phyloP scores from a whole-genome alignment of 2,113 vertebrate species.

The Microcebus ravelobensis region DNA sequence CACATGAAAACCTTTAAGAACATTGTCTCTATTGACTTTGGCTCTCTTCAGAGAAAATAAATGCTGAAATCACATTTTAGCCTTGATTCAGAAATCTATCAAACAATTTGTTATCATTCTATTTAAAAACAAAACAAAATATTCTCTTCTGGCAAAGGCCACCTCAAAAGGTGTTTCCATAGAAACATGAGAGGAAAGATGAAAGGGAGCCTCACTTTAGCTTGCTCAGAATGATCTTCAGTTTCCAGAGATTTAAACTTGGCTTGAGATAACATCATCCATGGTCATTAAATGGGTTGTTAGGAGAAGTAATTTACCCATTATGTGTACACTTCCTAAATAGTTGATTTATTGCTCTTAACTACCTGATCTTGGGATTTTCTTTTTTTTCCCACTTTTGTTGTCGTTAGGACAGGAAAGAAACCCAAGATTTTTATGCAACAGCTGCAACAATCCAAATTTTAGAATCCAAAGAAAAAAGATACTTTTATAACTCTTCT shows the following conservation, averaged over 20 bases:
- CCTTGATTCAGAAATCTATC: conserved; percentile 50
- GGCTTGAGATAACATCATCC: neutral
- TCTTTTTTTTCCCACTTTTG: neutral
- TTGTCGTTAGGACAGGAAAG: neutral
- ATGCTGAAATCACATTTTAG: conserved; percentile 67
- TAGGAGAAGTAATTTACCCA: neutral
- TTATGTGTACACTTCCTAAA: neutral
- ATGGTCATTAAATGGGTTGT: neutral
- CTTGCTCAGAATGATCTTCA: conserved; percentile 73
- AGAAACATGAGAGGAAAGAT: conserved; percentile 82
- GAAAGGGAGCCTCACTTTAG: conserved; percentile 68
- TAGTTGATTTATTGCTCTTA: conserved; percentile 8
- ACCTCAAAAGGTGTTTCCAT: conserved; percentile 83
- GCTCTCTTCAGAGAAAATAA: conserved; percentile 61
- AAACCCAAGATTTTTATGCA: neutral
- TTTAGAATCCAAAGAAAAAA: neutral
- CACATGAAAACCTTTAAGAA: conserved; percentile 52
- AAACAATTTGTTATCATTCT: conserved; percentile 73
- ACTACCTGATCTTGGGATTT: neutral
- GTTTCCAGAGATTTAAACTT: conserved; percentile 36
- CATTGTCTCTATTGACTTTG: conserved; percentile 33
- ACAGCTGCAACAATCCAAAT: neutral
- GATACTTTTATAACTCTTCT: neutral
- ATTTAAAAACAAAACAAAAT: conserved; percentile 70
- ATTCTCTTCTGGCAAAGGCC: conserved; percentile 65